Evolutionary conservation across 2,113 vertebrate genomes (phyloP).

Genomic region (Procapra przewalskii): DNA sequence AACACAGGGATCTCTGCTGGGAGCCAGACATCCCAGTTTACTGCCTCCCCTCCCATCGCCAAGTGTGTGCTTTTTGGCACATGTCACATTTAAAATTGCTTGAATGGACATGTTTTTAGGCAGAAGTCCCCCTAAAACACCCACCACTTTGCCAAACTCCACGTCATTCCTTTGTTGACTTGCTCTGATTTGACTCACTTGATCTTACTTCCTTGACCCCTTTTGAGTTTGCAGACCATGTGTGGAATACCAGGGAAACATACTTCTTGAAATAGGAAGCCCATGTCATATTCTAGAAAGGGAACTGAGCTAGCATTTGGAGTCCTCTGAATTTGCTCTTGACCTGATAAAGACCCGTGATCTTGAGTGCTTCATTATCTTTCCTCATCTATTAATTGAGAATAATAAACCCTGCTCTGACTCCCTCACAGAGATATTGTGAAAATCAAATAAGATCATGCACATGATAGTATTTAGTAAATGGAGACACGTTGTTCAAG

Average conservation of each 20-base stretch:
- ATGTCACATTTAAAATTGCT: neutral
- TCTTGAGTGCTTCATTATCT: neutral
- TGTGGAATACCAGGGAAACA: neutral
- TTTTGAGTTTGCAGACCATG: neutral
- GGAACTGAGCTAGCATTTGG: neutral
- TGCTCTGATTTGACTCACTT: neutral
- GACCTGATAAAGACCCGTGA: neutral
- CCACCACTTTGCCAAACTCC: neutral
- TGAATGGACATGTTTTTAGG: neutral
- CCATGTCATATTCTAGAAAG: neutral
- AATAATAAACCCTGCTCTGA: neutral
- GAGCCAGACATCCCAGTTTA: neutral
- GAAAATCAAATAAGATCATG: neutral
- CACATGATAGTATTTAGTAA: neutral
- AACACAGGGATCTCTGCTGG: no score
- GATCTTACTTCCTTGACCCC: neutral
- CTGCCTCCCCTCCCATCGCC: accelerated
- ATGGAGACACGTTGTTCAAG: neutral
- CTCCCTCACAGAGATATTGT: neutral
- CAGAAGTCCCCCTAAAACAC: neutral
- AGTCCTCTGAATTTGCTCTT: neutral
- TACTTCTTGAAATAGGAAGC: neutral
- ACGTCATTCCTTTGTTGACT: neutral
- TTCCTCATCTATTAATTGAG: neutral
- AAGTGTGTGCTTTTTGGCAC: neutral